Evolutionary conservation across 2,797 vertebrate genomes (phyloP).

Genomic region (Acrossocheilus fasciatus): DNA sequence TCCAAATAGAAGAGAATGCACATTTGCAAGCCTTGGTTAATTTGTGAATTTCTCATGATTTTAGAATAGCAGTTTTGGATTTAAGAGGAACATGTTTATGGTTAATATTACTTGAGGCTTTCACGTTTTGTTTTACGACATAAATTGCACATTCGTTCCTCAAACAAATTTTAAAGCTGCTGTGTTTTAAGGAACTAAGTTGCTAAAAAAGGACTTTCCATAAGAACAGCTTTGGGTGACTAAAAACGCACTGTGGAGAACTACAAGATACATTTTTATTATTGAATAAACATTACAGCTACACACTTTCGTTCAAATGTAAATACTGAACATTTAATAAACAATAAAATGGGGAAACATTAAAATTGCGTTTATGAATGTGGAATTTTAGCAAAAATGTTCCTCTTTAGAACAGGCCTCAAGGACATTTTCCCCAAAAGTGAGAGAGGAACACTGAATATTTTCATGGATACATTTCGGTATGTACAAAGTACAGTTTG

Average conservation of each 20-base stretch:
- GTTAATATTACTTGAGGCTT: neutral
- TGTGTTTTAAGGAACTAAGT: neutral
- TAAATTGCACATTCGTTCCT: too few relatives aligned
- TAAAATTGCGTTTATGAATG: too few relatives aligned
- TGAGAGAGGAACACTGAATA: neutral
- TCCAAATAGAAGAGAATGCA: neutral
- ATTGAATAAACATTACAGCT: neutral
- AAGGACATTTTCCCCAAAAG: neutral
- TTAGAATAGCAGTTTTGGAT: neutral
- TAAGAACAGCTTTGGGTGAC: neutral
- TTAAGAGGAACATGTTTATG: neutral
- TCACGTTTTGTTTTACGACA: neutral
- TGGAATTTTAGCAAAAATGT: neutral
- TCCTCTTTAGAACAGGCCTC: neutral
- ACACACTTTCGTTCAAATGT: neutral
- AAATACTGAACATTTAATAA: neutral
- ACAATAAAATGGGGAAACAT: too few relatives aligned
- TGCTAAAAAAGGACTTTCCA: neutral
- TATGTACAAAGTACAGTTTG: neutral
- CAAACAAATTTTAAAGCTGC: neutral
- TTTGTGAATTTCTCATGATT: neutral
- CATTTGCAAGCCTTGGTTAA: neutral
- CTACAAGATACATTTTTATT: neutral
- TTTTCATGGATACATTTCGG: neutral
- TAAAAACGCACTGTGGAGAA: neutral